Base-by-base conservation (phyloP, 2,888 invertebrate species). In the Didymodactylos carnosus region DNA sequence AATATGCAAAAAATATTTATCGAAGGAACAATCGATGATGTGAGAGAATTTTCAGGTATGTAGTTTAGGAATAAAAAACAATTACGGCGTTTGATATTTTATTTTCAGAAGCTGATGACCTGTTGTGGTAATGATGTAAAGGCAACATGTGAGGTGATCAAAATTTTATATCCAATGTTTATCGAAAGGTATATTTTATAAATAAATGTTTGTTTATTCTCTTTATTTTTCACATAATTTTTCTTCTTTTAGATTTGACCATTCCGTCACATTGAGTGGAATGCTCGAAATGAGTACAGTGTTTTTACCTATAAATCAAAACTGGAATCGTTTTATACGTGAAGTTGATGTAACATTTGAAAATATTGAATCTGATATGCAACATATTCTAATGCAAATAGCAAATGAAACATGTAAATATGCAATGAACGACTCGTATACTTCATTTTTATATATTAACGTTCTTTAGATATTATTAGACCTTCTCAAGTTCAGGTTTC, bases 251-350 rank as follows among this genome's bases (percentile, higher is more conserved):
- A 62, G 62, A 62, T 74, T 74, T 40, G 51, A 71, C 1, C 71
- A 72, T 62, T 94, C 95, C 0, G 94, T 91, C 5, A 94, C 94
- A 0, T 84, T 95, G 74, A 91, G 91, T 14, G 98, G 97, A 5
- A 94, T 94, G 91, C 82, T 99, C 69, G 94, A 97, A 83, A 87
- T 98, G 83, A 88, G 91, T 11, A 88, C 88, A 4, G 89, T 93
- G 0, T 94, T 92, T 83, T 85, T 97, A 62, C 95, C 97, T 0
- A 88, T 94, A 0, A 94, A 94, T 84, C 40, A 88, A 3, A 93
- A 91, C 82, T 97, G 95, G 95, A 85, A 87, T 29, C 87, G 89
- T 75, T 95, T 94, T 81, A 71, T 75, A 29, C 27, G 49, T 91
- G 0, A 89, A 93, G 80, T 87, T 94, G 0, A 94, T 94, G 84